Evolutionary conservation across 2,113 vertebrate genomes (phyloP), one percentile per base, ranked within the genome.

Genomic region (Petromus typicus): DNA sequence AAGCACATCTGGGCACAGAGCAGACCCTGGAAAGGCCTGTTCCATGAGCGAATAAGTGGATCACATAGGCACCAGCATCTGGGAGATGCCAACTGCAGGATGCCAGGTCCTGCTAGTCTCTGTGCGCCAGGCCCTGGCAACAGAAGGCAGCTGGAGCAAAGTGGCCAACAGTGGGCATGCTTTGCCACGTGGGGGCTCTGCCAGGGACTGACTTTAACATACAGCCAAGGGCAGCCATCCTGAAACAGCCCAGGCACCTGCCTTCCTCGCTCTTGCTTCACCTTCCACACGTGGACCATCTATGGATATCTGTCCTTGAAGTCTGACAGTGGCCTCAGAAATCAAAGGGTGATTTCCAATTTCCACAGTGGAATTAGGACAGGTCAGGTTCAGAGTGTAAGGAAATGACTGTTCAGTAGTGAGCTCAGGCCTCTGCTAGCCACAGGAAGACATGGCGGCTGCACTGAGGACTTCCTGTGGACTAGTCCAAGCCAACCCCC

Each of bases 61-160:
- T 14, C 67, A 37, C n/a, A 0, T 20, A 12, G 71, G 32, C 7
- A 14, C 4, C 7, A 64, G 34, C 56, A 7, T 66, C 57, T 78
- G 16, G 1, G 75, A 18, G 45, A 40, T 17, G 30, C 43, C 13
- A 0, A n/a, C n/a, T n/a, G n/a, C n/a, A n/a, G n/a, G n/a, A n/a
- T n/a, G 30, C 43, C 13, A 0, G 0, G 10, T 9, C 79, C 48
- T 3, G 0, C 14, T 34, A 30, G 23, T 20, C 27, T 48, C 43
- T 32, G 2, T 11, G 45, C 13, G 0, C 73, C 59, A 1, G 34
- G 23, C 7, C 43, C 94, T 17, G 25, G 27, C 45, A 22, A 91
- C 16, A 17, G 18, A 20, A 20, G 48, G 37, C 14, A 8, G 3
- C 48, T 27, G 71, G 54, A 34, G 13, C 17, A 37, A 10, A 37